These are phyloP conservation scores for Pseudochromis fuscus DNA, from an alignment of 2,797 vertebrate species.

Conservation along the genomic window DNA sequence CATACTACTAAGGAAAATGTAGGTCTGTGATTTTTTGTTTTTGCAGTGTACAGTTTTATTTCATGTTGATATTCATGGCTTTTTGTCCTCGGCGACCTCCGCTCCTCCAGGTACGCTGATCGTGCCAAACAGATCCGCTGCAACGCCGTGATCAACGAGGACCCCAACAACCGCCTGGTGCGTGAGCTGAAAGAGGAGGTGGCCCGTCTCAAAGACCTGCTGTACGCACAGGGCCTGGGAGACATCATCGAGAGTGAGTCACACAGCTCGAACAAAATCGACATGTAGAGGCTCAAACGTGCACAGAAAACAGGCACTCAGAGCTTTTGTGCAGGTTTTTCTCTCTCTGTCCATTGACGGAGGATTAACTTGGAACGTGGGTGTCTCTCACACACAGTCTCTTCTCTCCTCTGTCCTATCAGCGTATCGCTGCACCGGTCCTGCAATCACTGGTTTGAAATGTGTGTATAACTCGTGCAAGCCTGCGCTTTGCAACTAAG, in stretches of 20 bases:
- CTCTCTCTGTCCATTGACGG: constrained; percentile 28
- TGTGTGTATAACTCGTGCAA: constrained; percentile 83
- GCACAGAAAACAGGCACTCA: not conserved
- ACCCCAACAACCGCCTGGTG: constrained; percentile 98
- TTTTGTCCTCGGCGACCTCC: not conserved
- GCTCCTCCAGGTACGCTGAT: constrained; percentile 88
- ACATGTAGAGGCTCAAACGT: not conserved
- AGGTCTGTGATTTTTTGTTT: too few relatives aligned
- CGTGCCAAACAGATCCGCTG: constrained; percentile 95
- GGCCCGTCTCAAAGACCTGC: constrained; percentile 94
- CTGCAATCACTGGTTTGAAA: constrained; percentile 86
- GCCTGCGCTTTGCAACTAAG: constrained; percentile 80
- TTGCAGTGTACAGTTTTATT: too few relatives aligned
- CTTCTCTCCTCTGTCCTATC: constrained; percentile 80
- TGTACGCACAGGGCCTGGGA: constrained; percentile 95
- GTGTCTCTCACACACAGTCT: constrained; percentile 70
- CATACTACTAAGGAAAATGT: not conserved
- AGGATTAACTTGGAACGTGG: constrained; percentile 46
- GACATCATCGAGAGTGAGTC: constrained; percentile 98
- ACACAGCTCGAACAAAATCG: not conserved
- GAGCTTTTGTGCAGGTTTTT: constrained; percentile 21
- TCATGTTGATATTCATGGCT: not conserved
- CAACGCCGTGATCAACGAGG: constrained; percentile 97
- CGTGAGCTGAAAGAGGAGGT: constrained; percentile 98
- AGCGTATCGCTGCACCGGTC: constrained; percentile 82